Base-by-base conservation (phyloP, 2,113 vertebrate genomes). In the Onychorhynchus coronatus region DNA sequence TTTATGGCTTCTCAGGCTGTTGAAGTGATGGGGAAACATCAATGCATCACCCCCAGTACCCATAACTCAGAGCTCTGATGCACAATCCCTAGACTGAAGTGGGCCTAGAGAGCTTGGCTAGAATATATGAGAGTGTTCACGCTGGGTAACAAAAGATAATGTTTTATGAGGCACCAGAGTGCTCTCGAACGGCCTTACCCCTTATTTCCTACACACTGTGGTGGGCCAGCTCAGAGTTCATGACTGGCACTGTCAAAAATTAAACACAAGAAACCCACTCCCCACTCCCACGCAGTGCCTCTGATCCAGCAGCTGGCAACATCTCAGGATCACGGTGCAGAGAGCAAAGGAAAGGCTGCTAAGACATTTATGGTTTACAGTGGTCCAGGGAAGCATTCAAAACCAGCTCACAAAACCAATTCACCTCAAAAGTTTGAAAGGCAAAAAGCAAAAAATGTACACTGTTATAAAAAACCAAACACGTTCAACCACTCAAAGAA, bases 381-480 rank as follows among this genome's bases (percentile, higher is more conserved):
- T 3, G 7, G 59, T 14, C 79, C 49, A 55, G 41, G 63, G 58
- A 85, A 49, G 72, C 47, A 59, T 50, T 93, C 58, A 91, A 75
- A 96, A 55, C 35, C 75, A 81, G 61, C 59, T 93, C 58, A 84
- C 28, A 74, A 75, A 80, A 53, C 19, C 74, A 93, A 56, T 58
- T 88, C 25, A 10, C 70, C 66, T 93, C 77, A 41, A 6, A 88
- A 93, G 78, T 88, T 61, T 86, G 77, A 91, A 94, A 94, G 67
- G 78, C 68, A 78, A 62, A 86, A 92, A 75, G 70, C 35, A 89
- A 79, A 79, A 92, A 91, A 39, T 6, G 35, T 22, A 16, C 28
- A 63, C 24, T 78, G 81, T 81, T 67, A 61, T 14, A 33, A 77
- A 85, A 70, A 88, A 68, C 21, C 50, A 81, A 92, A 70, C 12